These are phyloP conservation scores for Aradus depressus DNA, from an alignment of 2,888 invertebrate genomes.

Conservation along the genomic window DNA sequence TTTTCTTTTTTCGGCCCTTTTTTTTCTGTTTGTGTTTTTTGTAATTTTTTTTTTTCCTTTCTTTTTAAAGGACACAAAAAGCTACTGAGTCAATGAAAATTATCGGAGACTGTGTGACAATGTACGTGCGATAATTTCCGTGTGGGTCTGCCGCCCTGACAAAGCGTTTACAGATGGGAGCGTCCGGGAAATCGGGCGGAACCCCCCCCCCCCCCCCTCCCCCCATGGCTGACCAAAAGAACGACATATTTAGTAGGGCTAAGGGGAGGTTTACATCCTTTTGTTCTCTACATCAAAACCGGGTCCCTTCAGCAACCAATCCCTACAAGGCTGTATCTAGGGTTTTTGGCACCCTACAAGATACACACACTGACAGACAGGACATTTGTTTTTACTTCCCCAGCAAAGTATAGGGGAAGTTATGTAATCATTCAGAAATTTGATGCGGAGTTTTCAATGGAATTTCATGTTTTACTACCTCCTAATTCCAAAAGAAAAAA, in stretches of 20 bases:
- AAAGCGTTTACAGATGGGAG: slow-evolving; percentile 18
- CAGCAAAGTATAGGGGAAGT: no score
- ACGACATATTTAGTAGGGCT: neutral
- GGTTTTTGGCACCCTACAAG: no score
- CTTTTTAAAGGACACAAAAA: neutral
- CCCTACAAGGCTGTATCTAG: no score
- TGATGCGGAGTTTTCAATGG: no score
- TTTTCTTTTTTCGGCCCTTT: slow-evolving; percentile 8
- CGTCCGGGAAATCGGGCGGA: slow-evolving; percentile 9
- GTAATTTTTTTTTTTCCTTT: neutral
- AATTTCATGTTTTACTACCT: no score
- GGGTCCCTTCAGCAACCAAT: no score
- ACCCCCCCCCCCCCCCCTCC: neutral
- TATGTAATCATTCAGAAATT: no score
- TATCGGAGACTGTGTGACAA: slow-evolving; percentile 15
- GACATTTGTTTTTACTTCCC: no score
- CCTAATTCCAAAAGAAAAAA: no score
- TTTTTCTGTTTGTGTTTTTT: slow-evolving; percentile 1
- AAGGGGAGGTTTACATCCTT: no score
- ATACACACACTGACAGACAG: no score
- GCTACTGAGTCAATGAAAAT: slow-evolving; percentile 16
- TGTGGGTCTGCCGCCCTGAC: neutral
- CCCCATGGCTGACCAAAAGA: neutral
- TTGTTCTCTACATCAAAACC: no score
- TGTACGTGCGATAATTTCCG: slow-evolving; percentile 16